Evolutionary conservation across 2,888 invertebrate genomes (phyloP).

Genomic region (Caenorhabditis wallacei): DNA sequence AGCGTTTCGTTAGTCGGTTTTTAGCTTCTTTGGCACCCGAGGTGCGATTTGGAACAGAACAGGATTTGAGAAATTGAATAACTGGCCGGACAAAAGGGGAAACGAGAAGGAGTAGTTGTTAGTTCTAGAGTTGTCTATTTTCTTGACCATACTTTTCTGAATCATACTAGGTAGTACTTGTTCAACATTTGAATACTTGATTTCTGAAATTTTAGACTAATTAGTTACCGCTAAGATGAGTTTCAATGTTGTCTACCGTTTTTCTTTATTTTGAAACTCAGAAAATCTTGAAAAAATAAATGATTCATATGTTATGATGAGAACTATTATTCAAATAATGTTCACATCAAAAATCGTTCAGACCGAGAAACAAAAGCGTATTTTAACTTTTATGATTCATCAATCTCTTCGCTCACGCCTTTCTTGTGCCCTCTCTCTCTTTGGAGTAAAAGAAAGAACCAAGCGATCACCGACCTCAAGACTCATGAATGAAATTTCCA

Average conservation of each 20-base stretch:
- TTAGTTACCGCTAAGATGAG: too few species aligned
- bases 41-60: conserved; percentile 51
- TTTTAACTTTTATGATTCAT: conserved; percentile 61
- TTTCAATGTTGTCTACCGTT: background rate
- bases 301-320: too few species aligned
- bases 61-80: conserved; percentile 50
- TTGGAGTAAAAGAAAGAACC: conserved; percentile 13
- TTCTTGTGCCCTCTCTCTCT: conserved; percentile 19
- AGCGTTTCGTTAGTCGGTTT: background rate
- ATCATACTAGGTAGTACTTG: too few species aligned
- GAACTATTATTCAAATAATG: too few species aligned
- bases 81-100: conserved; percentile 45
- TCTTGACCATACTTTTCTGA: conserved; percentile 13
- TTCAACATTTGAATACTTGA: conserved; percentile 7
- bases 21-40: conserved; percentile 32
- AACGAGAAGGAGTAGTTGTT: conserved; percentile 30
- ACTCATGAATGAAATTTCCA: conserved; percentile 31
- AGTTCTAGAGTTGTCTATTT: conserved; percentile 26
- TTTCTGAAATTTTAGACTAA: too few species aligned
- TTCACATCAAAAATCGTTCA: too few species aligned
- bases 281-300: too few species aligned
- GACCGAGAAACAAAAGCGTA: background rate
- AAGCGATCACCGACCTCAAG: conserved; percentile 1
- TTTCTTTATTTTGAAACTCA: too few species aligned
- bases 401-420: conserved; percentile 48